phyloP scores from a whole-genome alignment of 1,140 invertebrate genomes.

The Tetranychus urticae region DNA sequence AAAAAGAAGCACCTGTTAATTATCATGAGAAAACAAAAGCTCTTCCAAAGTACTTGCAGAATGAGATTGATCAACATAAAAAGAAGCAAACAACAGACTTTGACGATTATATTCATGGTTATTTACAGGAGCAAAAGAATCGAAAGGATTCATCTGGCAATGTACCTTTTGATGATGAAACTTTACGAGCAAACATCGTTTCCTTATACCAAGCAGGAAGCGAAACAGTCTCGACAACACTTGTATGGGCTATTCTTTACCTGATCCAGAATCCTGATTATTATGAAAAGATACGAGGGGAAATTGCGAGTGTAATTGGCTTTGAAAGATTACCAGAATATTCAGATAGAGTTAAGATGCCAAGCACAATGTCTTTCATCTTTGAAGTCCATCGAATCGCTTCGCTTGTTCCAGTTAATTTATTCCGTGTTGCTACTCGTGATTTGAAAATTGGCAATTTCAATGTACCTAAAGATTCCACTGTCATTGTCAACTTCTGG shows the following conservation, averaged over 20 bases:
- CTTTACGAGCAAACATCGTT: slow-evolving; percentile 9
- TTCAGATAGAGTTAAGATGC: slow-evolving; percentile 9
- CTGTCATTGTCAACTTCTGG: slow-evolving; percentile 38
- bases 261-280: slow-evolving; percentile 18
- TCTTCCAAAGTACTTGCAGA: no score
- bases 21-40: no score
- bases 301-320: slow-evolving; percentile 17
- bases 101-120: slow-evolving; percentile 60
- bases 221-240: slow-evolving; percentile 18
- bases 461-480: slow-evolving; percentile 13
- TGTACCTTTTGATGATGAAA: background rate
- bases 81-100: slow-evolving; percentile 27
- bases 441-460: background rate
- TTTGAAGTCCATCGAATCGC: slow-evolving; percentile 14
- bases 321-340: slow-evolving; percentile 8
- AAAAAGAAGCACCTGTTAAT: no score
- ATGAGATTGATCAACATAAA: slow-evolving; percentile 30
- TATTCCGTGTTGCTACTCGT: background rate
- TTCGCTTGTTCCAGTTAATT: slow-evolving; percentile 11
- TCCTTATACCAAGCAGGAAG: slow-evolving; percentile 16
- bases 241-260: slow-evolving; percentile 18
- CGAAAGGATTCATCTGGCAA: background rate
- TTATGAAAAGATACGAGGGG: slow-evolving; percentile 15
- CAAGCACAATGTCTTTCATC: slow-evolving; percentile 15
- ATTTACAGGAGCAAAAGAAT: slow-evolving; percentile 39